A percentile compares a stretch with the other conserved stretches of the same genome.
Conservation (phyloP, 1,140 invertebrate species). For the Drosophila rufa region DNA sequence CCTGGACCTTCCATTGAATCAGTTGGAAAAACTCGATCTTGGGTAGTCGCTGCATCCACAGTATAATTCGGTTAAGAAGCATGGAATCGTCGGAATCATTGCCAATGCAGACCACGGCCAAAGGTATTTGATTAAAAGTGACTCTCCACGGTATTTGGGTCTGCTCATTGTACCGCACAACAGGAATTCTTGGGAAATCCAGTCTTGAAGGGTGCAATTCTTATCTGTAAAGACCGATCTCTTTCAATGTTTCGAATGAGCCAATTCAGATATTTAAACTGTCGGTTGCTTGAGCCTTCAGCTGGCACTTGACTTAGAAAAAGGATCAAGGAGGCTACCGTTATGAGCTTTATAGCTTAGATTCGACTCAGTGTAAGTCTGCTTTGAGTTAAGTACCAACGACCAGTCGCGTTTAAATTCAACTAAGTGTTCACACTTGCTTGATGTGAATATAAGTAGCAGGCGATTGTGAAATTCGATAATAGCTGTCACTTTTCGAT, state of each 20-base stretch:
- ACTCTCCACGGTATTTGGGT: not conserved
- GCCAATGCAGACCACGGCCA: constrained; percentile 41
- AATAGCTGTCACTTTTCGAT: not conserved
- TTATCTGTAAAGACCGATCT: not conserved
- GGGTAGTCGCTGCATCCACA: constrained; percentile 1
- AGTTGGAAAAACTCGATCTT: not conserved
- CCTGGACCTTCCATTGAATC: not conserved
- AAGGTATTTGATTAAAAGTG: too few species aligned
- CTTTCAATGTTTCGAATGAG: not conserved
- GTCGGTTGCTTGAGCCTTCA: not conserved
- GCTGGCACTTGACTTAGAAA: not conserved
- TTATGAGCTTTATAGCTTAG: not conserved
- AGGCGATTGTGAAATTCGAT: not conserved
- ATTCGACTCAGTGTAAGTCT: too few species aligned
- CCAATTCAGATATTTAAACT: not conserved
- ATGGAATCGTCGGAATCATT: not conserved
- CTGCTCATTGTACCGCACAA: constrained; percentile 3
- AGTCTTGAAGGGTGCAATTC: not conserved
- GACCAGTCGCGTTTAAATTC: not conserved
- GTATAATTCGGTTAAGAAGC: constrained; percentile 11
- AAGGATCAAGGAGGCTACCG: not conserved
- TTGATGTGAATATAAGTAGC: too few species aligned
- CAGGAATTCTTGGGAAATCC: constrained; percentile 4
- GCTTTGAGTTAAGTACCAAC: not conserved
- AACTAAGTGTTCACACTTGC: not conserved